Evolutionary conservation across 1,140 invertebrate genomes (phyloP), one percentile per base, ranked within the genome.

Genomic region (Hypsibius dujardini): DNA sequence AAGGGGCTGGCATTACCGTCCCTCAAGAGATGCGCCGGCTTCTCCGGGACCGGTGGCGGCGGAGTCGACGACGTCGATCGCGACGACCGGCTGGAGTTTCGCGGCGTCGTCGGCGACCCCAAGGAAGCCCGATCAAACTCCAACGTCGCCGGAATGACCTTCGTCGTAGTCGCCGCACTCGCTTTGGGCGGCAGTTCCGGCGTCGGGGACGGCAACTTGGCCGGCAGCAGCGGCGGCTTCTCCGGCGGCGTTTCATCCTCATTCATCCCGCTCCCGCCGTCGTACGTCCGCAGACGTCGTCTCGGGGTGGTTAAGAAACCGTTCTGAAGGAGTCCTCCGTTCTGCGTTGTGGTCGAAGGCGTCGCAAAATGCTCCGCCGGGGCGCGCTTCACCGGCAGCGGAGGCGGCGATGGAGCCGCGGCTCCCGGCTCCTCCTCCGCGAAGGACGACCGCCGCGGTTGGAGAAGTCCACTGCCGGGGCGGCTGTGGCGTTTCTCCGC

Each of bases 171-270:
- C n/a, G n/a, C n/a, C n/a, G n/a, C n/a, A n/a, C n/a, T n/a, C n/a
- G n/a, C n/a, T n/a, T 56, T 56, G 50, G 50, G 50, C 50, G 50
- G 50, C 50, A 56, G 50, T 7, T 56, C 50, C 50, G n/a, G 50
- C 7, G n/a, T 7, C 50, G 7, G 7, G 7, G 50, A n/a, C 7
- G n/a, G n/a, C 7, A 56, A n/a, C 50, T 56, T n/a, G 7, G 7
- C 50, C 50, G 50, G 50, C 50, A 56, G n/a, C n/a, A n/a, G 50
- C 50, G 50, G 50, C 50, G 50, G 50, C 50, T 56, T 56, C 50
- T 56, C 50, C 50, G 50, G 50, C 50, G 50, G 7, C 50, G 50
- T 7, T 56, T 56, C 50, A 56, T 56, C 7, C 7, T n/a, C 50
- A 7, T 56, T 7, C 50, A 56, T 56, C 50, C 50, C n/a, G 7